Evolutionary conservation across 2,797 vertebrate species (phyloP).

Genomic region (Neostethus bicornis): DNA sequence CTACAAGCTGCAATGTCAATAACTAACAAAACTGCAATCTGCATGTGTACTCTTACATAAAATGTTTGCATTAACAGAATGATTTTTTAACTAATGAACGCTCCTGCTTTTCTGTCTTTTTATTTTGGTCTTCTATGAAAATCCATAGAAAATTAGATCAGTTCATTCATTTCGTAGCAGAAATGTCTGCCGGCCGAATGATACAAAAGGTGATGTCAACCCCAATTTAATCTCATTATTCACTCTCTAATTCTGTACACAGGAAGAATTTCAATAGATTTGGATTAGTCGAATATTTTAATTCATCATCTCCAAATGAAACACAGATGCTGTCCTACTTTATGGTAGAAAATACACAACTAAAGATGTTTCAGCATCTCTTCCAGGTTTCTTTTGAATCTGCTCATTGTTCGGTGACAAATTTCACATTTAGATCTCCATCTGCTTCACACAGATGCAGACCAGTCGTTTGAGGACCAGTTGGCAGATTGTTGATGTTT

Average conservation of each 20-base stretch:
- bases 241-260: slow-evolving; percentile 23
- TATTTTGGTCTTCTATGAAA: slow-evolving; percentile 28
- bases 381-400: not conserved
- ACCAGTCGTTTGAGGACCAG: slow-evolving; percentile 4
- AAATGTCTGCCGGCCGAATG: slow-evolving; percentile 46
- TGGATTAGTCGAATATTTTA: not conserved
- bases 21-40: no score
- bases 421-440: not conserved
- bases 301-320: slow-evolving; percentile 4
- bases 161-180: slow-evolving; percentile 38
- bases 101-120: slow-evolving; percentile 24
- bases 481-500: slow-evolving; percentile 9
- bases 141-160: no score
- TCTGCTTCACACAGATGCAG: slow-evolving; percentile 11
- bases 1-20: no score
- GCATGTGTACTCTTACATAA: no score
- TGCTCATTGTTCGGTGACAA: not conserved
- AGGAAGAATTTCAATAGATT: slow-evolving; percentile 25
- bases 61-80: no score
- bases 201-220: slow-evolving; percentile 34
- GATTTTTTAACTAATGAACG: no score
- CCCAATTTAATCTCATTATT: slow-evolving; percentile 50
- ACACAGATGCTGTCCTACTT: not conserved
- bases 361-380: not conserved
- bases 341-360: not conserved